These are phyloP conservation scores for Prunella himalayana DNA, from an alignment of 2,113 vertebrate genomes.

Conservation along the genomic window DNA sequence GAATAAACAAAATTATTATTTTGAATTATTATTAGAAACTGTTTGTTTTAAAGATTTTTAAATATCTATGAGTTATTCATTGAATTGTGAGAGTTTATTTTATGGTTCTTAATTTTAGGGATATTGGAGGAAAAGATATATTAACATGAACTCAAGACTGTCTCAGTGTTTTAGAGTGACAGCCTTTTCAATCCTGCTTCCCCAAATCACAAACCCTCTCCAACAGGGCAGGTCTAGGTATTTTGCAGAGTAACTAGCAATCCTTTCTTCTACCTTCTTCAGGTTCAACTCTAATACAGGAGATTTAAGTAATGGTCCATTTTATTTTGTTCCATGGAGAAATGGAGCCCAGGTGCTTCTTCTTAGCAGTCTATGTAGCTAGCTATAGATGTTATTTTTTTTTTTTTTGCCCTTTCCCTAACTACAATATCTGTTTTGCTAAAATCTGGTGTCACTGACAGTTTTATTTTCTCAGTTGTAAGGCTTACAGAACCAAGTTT, in stretches of 20 bases:
- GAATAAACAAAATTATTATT: conserved; percentile 25
- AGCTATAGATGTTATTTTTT: not conserved
- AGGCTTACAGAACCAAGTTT: not conserved
- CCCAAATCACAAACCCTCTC: accelerated
- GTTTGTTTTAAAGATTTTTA: conserved; percentile 10
- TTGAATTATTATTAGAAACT: not conserved
- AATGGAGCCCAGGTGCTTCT: not conserved
- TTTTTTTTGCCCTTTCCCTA: not conserved
- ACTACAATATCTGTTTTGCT: not conserved
- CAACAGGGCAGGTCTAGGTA: not conserved
- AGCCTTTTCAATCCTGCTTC: not conserved
- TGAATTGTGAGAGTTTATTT: not conserved
- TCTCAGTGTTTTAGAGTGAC: not conserved
- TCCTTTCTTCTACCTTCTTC: not conserved
- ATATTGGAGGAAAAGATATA: not conserved
- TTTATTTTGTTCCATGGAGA: not conserved
- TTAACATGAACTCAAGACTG: not conserved
- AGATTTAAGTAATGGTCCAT: not conserved
- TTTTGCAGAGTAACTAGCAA: not conserved
- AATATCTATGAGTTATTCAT: not conserved
- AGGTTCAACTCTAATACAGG: not conserved
- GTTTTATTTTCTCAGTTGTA: not conserved
- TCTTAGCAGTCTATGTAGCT: not conserved
- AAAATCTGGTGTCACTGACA: not conserved
- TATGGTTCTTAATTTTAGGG: not conserved